Evolutionary conservation across 2,113 vertebrate genomes (phyloP), one percentile per base, ranked within the genome.

Genomic region (Hypocryptadius cinnamomeus): DNA sequence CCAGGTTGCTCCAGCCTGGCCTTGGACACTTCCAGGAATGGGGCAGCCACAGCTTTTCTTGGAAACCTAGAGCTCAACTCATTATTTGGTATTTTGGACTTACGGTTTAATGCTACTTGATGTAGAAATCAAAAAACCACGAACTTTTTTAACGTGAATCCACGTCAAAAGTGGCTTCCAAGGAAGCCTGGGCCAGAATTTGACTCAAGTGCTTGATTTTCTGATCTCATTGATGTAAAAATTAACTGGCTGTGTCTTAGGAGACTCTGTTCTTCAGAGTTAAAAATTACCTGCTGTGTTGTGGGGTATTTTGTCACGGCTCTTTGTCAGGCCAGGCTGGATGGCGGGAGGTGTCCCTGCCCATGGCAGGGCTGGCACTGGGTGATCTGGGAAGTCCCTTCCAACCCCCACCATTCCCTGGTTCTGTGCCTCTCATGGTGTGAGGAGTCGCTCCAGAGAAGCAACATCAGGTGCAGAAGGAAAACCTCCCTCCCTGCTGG

Each of bases 301-400:
- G 1, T 6, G 31, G 27, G 31, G 0, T 50, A 4, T 65, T 15
- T 6, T 37, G 16, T 30, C 4, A 0, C 2, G 3, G 27, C 39
- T 47, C 40, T 51, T 30, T 63, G 40, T 11, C 30, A 31, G 56
- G 65, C 65, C 48, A 25, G 56, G 48, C 16, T 35, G 57, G 15
- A 37, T 4, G 24, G 57, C 40, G 81, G 59, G 8, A 1, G 2
- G 23, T 59, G 69, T 56, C 35, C 35, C 30, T 74, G 71, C 23
- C 68, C 40, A 1, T 23, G 59, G 59, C 69, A 54, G 48, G 28
- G 48, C n/a, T 72, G 51, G 31, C 37, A 13, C 33, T 33, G 47
- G 39, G 1, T 11, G 39, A 8, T 18, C 28, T 45, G 7, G 25
- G 0, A 40, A 20, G 13, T 47, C 74, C 9, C 15, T 70, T 44